Base-by-base conservation (phyloP, 2,797 vertebrate species). In the Enteromius viviparus region DNA sequence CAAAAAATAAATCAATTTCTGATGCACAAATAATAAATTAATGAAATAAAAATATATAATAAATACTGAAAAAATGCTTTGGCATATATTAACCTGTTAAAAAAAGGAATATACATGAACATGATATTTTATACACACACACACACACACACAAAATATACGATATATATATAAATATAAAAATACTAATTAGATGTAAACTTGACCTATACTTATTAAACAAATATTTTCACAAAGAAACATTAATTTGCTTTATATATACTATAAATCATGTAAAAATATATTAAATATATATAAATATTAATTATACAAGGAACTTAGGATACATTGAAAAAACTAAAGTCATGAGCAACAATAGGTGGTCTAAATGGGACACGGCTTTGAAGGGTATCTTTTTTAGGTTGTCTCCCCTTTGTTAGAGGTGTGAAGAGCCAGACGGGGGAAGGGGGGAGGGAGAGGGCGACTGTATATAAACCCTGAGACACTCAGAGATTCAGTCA, bases 301-400 rank as follows among this genome's bases (percentile, higher is more conserved):
- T 23, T 40, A 40, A 40, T 40, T 40, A 40, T 40, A 40, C 37
- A 53, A 76, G 6, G 11, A 21, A 76, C 37, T 60, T 60, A 26
- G 4, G 6, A 15, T 37, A 1, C 51, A 49, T 82, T 29, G 64
- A 66, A 64, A 69, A 83, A 86, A 34, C 0, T 5, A 40, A 78
- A 92, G 90, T 89, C 90, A 91, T 89, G 87, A 91, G 91, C 78
- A 89, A 81, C 90, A 90, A 92, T 86, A 84, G 84, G 84, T 58
- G 78, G 76, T 88, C 88, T 85, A 64, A 88, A 92, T 81, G 26
- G 87, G 83, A 85, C 87, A 89, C 88, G 81, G 91, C 85, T 93
- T 93, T 93, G 74, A 94, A 91, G 89, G 92, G 81, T 55, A 65
- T 55, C 82, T 84, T 86, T 90, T 80, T 90, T 78, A 45, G 62